Base-by-base conservation (phyloP, 2,888 invertebrate genomes). In the Meteorus cinctellus region DNA sequence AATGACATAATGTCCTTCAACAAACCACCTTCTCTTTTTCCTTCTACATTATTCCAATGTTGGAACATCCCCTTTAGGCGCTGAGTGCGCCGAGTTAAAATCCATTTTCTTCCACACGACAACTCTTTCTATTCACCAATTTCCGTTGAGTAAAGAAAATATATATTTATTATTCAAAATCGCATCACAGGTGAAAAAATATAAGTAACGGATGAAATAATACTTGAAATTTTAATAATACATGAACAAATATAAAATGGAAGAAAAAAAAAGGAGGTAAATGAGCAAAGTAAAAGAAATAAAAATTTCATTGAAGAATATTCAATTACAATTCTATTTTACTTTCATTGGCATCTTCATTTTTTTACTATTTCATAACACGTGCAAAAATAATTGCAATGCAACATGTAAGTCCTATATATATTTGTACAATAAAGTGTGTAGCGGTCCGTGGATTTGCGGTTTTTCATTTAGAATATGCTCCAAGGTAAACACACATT, bases 401-500 rank as follows among this genome's bases (percentile, higher is more conserved):
- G 10, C 19, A 19, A 55, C 24, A 19, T 55, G 19, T 19, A 55
- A 19, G 1, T 19, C 6, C 8, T 8, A 19, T 55, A 19, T 24
- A n/a, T 48, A 19, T 55, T 4, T 62, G 12, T n/a, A 8, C 31
- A 62, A 29, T 62, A 29, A 16, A 14, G 27, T 16, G n/a, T 62
- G 14, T 31, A n/a, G 14, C 31, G 62, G 31, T 12, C 31, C 31
- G 16, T 66, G 24, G 41, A 31, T 41, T 41, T 66, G 19, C 10
- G 19, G 55, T 4, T 55, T 55, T 55, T 24, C 41, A 41, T 24
- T 41, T 41, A 19, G n/a, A 66, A 24, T 66, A 41, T 41, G 41
- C 66, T 36, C 36, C 14, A 66, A 41, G 41, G 24, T 66, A 66
- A 66, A 66, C 41, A 41, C 12, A 66, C 66, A 19, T 41, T 34